phyloP scores from a whole-genome alignment of 2,888 invertebrate species.

The Dascillus cervinus region DNA sequence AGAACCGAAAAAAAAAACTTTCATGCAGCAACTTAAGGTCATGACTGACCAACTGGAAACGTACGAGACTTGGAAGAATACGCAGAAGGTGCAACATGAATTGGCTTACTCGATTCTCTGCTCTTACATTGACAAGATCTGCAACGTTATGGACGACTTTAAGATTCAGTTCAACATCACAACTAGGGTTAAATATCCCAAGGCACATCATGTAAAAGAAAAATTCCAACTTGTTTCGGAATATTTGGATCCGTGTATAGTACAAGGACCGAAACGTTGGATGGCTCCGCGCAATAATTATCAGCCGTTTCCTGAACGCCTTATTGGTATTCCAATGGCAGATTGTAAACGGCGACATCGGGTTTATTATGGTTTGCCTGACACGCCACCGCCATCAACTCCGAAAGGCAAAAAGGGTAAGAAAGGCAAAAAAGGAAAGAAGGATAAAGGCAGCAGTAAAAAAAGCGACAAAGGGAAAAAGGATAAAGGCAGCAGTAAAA shows the following conservation, averaged over 20 bases:
- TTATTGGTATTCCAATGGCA: conserved; percentile 15
- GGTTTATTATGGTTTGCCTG: conserved; percentile 15
- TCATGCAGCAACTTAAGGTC: too few species aligned
- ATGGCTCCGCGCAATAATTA: too few species aligned
- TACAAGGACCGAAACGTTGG: conserved; percentile 6
- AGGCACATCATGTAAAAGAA: conserved; percentile 1
- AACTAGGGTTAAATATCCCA: conserved; percentile 11
- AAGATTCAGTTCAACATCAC: conserved; percentile 9
- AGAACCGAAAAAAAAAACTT: too few species aligned
- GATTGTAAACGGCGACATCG: conserved; percentile 13
- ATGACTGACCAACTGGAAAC: too few species aligned
- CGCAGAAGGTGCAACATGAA: too few species aligned
- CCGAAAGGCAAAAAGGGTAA: conserved; percentile 5
- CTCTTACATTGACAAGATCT: conserved; percentile 19
- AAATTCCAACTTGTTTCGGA: conserved; percentile 6
- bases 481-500: conserved; percentile 6
- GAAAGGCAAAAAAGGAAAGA: conserved; percentile 3
- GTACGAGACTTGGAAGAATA: too few species aligned
- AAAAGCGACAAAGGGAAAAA: conserved; percentile 3
- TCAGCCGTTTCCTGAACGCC: conserved; percentile 14
- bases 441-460: conserved; percentile 6
- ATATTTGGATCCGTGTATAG: conserved; percentile 1
- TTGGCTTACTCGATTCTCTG: conserved; percentile 17
- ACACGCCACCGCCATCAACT: conserved; percentile 4
- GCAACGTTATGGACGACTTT: conserved; percentile 12